Conservation (phyloP, 2,888 invertebrate species). For the Seira musarum region DNA sequence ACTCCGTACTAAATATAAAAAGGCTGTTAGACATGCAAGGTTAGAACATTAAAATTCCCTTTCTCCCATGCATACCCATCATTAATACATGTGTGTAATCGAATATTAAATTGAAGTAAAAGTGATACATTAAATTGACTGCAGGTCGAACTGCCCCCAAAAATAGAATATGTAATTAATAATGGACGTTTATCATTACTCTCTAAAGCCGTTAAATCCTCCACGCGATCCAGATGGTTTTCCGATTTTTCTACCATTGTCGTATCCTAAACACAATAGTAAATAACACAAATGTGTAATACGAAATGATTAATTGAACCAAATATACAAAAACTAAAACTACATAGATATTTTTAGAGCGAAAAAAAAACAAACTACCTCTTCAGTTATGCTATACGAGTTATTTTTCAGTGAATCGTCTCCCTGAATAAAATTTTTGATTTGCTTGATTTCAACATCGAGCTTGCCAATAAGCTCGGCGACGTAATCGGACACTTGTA, state of each 20-base stretch:
- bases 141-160: too few species aligned
- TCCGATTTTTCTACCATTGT: constrained; percentile 59
- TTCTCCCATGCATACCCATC: too few species aligned
- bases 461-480: constrained; percentile 68
- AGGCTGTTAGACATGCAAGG: too few species aligned
- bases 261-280: constrained; percentile 22
- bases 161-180: too few species aligned
- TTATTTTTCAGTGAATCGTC: constrained; percentile 64
- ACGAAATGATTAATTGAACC: not conserved
- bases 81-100: too few species aligned
- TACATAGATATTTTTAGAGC: not conserved
- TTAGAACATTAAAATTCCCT: too few species aligned
- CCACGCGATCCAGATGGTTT: constrained; percentile 61
- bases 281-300: not conserved
- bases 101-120: too few species aligned
- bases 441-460: constrained; percentile 67
- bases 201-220: constrained; percentile 59
- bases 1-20: too few species aligned
- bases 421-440: constrained; percentile 67
- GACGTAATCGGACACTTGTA: constrained; percentile 68
- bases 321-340: not conserved
- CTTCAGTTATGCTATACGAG: constrained; percentile 65
- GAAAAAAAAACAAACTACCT: constrained; percentile 49
- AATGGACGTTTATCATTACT: constrained; percentile 63
- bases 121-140: too few species aligned